A percentile compares a stretch with the other conserved stretches of the same genome.
Conservation (phyloP, 2,888 invertebrate species). For the Teleogryllus oceanicus region DNA sequence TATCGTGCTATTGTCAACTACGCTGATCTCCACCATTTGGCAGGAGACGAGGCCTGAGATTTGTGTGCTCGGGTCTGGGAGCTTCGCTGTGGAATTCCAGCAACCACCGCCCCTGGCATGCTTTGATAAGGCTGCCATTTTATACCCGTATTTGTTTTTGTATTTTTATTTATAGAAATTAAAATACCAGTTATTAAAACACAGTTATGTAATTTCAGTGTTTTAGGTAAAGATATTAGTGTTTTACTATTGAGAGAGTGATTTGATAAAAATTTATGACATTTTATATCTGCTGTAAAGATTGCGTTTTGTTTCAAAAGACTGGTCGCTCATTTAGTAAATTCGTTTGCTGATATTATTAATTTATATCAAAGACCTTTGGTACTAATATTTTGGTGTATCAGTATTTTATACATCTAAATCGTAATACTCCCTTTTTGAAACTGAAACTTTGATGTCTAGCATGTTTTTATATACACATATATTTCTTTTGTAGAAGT, state of each 20-base stretch:
- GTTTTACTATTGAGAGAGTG: slow-evolving; percentile 19
- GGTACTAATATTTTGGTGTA: slow-evolving; percentile 29
- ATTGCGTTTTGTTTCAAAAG: slow-evolving; percentile 28
- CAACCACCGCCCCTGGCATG: no score
- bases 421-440: neutral
- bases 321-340: slow-evolving; percentile 25
- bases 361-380: slow-evolving; percentile 30
- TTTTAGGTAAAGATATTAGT: neutral
- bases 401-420: slow-evolving; percentile 28
- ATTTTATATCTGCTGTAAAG: slow-evolving; percentile 31
- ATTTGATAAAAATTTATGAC: slow-evolving; percentile 32
- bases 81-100: neutral
- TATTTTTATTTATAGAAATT: neutral
- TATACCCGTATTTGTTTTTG: slow-evolving; percentile 23
- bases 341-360: slow-evolving; percentile 29
- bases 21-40: slow-evolving; percentile 78
- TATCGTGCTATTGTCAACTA: slow-evolving; percentile 89
- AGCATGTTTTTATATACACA: neutral
- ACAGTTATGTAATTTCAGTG: neutral
- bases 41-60: slow-evolving; percentile 40
- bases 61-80: no score
- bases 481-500: slow-evolving; percentile 11
- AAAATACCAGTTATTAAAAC: slow-evolving; percentile 19
- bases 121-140: slow-evolving; percentile 23
- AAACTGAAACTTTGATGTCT: slow-evolving; percentile 1